Conservation (phyloP, 2,113 vertebrate species). For the Philantomba maxwellii region DNA sequence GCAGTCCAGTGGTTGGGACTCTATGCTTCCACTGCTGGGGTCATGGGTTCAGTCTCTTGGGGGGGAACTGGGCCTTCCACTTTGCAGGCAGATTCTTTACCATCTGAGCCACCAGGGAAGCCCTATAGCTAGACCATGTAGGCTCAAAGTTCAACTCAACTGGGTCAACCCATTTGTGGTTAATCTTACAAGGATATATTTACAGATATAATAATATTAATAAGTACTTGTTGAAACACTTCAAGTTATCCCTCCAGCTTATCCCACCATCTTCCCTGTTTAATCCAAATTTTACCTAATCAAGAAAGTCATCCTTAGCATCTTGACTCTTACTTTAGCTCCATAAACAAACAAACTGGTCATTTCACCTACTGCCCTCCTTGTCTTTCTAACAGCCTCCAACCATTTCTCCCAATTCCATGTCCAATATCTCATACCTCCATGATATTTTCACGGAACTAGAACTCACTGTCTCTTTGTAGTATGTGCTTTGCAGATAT, state of each 20-base stretch:
- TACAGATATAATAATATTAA: background rate
- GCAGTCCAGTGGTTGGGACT: too few relatives aligned
- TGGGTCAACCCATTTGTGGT: background rate
- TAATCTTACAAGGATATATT: background rate
- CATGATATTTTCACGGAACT: background rate
- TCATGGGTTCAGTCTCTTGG: too few relatives aligned
- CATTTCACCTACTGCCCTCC: background rate
- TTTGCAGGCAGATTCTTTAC: background rate
- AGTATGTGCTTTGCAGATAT: background rate
- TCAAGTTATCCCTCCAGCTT: background rate
- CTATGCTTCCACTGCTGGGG: too few relatives aligned
- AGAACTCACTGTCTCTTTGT: background rate
- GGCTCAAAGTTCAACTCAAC: background rate
- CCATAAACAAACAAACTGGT: background rate
- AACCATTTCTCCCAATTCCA: background rate
- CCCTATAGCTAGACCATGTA: background rate
- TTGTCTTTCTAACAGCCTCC: background rate
- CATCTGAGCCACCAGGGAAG: background rate
- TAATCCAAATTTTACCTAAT: background rate
- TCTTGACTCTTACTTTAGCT: background rate
- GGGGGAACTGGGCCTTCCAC: too few relatives aligned
- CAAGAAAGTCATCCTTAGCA: background rate
- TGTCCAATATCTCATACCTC: too few relatives aligned
- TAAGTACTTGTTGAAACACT: background rate
- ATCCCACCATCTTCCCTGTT: background rate